Evolutionary conservation across 2,113 vertebrate genomes (phyloP).

Genomic region (Urocolius indicus): DNA sequence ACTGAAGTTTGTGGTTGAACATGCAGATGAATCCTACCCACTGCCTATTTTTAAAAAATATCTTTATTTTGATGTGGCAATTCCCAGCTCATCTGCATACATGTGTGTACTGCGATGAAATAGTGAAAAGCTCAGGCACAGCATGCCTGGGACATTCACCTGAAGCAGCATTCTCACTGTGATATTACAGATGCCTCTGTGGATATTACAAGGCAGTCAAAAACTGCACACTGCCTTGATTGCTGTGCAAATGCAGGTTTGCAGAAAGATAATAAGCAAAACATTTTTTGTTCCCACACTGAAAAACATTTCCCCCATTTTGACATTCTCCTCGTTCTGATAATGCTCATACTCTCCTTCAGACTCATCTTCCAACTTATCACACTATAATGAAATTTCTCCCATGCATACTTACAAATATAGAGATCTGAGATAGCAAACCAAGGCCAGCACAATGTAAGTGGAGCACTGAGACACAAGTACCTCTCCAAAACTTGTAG

Average conservation of each 20-base stretch:
- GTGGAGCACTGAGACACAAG: constrained; percentile 27
- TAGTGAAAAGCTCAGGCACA: background rate
- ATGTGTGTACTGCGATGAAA: background rate
- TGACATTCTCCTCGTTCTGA: background rate
- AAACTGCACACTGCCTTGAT: background rate
- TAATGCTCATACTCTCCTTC: constrained; percentile 10
- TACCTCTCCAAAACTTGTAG: background rate
- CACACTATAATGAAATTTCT: constrained; percentile 42
- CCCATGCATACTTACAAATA: constrained; percentile 25
- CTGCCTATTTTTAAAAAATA: fast-evolving
- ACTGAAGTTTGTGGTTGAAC: background rate
- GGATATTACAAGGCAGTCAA: background rate
- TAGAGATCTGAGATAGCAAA: background rate
- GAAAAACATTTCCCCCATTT: background rate
- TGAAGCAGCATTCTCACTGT: background rate
- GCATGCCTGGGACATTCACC: background rate
- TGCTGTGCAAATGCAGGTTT: background rate
- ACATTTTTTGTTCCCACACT: background rate
- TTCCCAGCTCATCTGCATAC: background rate
- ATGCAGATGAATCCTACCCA: background rate
- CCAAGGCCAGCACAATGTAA: constrained; percentile 15
- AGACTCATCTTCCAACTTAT: constrained; percentile 26
- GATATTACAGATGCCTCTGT: background rate
- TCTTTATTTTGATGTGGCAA: background rate
- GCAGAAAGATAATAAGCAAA: background rate